Base-by-base conservation (phyloP, 2,797 vertebrate genomes). In the Malurus leucopterus region DNA sequence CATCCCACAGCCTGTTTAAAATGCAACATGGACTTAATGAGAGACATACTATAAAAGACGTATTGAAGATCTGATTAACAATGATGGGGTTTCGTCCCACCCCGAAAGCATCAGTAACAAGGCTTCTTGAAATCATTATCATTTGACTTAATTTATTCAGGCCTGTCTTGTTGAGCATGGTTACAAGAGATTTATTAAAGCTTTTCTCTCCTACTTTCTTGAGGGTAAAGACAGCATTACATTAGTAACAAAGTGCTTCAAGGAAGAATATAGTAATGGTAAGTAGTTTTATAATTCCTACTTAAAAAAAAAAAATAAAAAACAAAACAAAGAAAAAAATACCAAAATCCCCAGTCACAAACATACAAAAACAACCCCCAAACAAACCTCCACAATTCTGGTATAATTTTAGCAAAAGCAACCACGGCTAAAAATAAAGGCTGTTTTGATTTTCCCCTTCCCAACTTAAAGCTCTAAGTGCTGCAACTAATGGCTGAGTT, bases 41-140 rank as follows among this genome's bases (percentile, higher is more conserved):
- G 20, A 85, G 5, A 7, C 6, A 54, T 38, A 29, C 4, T 22
- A 46, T 21, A 81, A 78, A 67, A 84, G 7, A 55, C 0, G 38
- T 21, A 20, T 7, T 26, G 34, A 86, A 65, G 13, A 82, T 43
- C 11, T 81, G 29, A 64, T 6, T 13, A 11, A 51, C 8, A 65
- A 14, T 26, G 8, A 61, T 23, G 12, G 15, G 2, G 0, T 1
- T 16, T 5, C 7, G 4, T 1, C 0, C 0, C 7, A 13, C 6
- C 5, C 1, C 3, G 57, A 62, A 59, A 59, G 15, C 6, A 11
- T 58, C 24, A 69, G 81, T 89, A 77, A 6, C 6, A 74, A 54
- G 8, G 8, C 29, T 65, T 55, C 44, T 68, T 29, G 27, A 68
- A 54, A 29, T 20, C 49, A 65, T 4, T 54, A 43, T 46, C 8